phyloP scores from a whole-genome alignment of 2,797 vertebrate species.

The Coranthus polyacanthus region DNA sequence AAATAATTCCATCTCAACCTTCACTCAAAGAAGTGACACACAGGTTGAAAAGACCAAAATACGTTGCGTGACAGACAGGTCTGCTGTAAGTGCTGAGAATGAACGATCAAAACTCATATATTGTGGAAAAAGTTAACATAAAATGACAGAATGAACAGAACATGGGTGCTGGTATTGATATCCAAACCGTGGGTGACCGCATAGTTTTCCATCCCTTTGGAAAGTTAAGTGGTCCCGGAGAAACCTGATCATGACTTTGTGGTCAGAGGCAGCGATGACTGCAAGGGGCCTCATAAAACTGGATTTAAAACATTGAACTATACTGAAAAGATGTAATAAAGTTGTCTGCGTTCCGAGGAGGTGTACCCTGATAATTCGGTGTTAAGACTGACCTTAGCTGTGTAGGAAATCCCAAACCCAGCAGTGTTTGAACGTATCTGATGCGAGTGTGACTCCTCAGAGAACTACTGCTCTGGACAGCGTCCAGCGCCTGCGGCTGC shows the following conservation, averaged over 20 bases:
- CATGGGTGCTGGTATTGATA: constrained; percentile 7
- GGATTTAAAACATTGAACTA: constrained; percentile 1
- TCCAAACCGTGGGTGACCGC: constrained; percentile 10
- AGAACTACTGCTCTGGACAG: constrained; percentile 50
- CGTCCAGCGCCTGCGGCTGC: constrained; percentile 31
- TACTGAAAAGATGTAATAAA: constrained; percentile 1
- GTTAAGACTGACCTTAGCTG: constrained; percentile 23
- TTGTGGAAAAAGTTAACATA: background rate
- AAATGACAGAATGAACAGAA: constrained; percentile 5
- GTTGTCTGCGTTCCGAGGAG: background rate
- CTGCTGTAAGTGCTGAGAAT: background rate
- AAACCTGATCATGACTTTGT: constrained; percentile 42
- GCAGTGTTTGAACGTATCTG: constrained; percentile 26
- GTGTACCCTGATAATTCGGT: constrained; percentile 28
- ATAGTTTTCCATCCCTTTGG: constrained; percentile 32
- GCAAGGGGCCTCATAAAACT: constrained; percentile 16
- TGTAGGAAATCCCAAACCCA: constrained; percentile 34
- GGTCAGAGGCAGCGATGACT: constrained; percentile 18
- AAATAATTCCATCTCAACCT: too few relatives aligned
- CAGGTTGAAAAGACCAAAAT: background rate
- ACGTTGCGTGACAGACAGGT: background rate
- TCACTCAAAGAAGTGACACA: too few relatives aligned
- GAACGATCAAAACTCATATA: background rate
- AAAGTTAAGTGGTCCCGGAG: constrained; percentile 5
- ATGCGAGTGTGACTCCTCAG: constrained; percentile 29